These are phyloP conservation scores for Catharus ustulatus DNA, from an alignment of 2,797 vertebrate genomes.

Conservation along the genomic window DNA sequence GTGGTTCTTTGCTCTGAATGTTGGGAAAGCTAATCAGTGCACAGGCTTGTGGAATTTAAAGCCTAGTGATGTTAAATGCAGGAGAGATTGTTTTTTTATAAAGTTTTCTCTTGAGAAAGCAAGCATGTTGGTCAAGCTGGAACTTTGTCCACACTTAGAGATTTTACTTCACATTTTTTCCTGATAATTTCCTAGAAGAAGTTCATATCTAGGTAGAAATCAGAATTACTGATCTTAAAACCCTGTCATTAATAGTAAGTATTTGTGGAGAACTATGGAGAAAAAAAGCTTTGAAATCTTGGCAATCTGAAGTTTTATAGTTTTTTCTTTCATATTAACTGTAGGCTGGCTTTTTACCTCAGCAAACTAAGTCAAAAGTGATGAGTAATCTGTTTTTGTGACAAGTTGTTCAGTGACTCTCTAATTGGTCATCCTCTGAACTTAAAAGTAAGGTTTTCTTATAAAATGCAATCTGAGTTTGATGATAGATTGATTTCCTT, in stretches of 20 bases:
- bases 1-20: background rate
- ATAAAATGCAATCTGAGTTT: background rate
- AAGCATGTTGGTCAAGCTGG: background rate
- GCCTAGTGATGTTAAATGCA: background rate
- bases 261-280: background rate
- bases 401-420: background rate
- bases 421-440: background rate
- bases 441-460: background rate
- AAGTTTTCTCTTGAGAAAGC: background rate
- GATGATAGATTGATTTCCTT: background rate
- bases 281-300: background rate
- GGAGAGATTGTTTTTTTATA: background rate
- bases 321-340: background rate
- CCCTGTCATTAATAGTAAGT: background rate
- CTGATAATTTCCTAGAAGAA: background rate
- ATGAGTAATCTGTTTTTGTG: background rate
- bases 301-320: background rate
- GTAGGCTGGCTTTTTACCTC: background rate
- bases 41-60: background rate
- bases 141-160: background rate
- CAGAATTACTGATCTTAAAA: background rate
- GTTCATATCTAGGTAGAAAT: background rate
- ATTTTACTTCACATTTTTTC: background rate
- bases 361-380: background rate
- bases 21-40: background rate